A percentile compares a stretch with the other conserved stretches of the same genome.
Evolutionary conservation across 2,113 vertebrate species (phyloP).

Genomic region (Rhynchomys soricoides): DNA sequence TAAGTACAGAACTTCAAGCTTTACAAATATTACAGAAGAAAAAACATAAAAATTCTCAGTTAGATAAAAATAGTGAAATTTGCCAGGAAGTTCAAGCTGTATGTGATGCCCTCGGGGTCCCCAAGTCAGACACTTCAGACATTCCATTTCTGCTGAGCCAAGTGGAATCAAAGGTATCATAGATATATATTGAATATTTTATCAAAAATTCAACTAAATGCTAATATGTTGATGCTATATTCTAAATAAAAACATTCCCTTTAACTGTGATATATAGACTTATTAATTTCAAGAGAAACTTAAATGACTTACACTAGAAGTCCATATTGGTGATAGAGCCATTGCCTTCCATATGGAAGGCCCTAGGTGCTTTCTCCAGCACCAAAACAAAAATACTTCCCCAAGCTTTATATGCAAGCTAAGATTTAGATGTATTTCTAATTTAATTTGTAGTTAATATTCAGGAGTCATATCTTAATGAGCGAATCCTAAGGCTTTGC

Average conservation of each 20-base stretch:
- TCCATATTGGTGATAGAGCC: not conserved
- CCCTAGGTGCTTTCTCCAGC: not conserved
- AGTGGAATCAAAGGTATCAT: constrained; percentile 91
- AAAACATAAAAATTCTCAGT: constrained; percentile 75
- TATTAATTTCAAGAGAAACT: constrained; percentile 18
- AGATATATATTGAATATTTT: constrained; percentile 55
- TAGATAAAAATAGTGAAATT: constrained; percentile 83
- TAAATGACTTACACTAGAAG: not conserved
- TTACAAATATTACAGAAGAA: constrained; percentile 90
- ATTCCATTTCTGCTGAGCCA: constrained; percentile 84
- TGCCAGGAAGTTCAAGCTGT: constrained; percentile 89
- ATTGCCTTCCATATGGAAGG: not conserved
- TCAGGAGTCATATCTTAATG: not conserved
- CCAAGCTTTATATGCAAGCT: not conserved
- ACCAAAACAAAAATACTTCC: not conserved
- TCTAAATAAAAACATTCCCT: constrained; percentile 41
- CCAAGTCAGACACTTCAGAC: constrained; percentile 84
- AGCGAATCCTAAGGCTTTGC: not conserved
- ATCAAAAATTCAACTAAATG: not conserved
- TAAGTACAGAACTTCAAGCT: constrained; percentile 97
- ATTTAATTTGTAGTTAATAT: not conserved
- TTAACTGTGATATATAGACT: not conserved
- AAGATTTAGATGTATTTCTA: constrained; percentile 5
- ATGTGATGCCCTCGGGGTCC: constrained; percentile 87
- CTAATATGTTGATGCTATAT: constrained; percentile 20